Conservation (phyloP, 1,140 invertebrate genomes). For the Drosophila equinoxialis region DNA sequence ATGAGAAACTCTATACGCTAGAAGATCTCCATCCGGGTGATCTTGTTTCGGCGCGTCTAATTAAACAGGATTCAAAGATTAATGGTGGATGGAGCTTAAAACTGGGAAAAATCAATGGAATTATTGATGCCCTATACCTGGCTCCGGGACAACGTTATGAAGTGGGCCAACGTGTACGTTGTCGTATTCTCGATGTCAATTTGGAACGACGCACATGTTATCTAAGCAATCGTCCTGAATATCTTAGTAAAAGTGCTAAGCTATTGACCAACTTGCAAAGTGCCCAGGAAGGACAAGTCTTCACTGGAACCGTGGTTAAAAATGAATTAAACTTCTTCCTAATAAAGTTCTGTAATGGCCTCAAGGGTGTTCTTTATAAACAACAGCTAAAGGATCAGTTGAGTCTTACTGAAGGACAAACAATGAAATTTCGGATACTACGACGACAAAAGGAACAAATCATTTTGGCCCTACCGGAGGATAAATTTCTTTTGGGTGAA, state of each 20-base stretch:
- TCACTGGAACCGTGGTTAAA: slow-evolving; percentile 85
- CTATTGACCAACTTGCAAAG: slow-evolving; percentile 83
- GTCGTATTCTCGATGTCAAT: slow-evolving; percentile 84
- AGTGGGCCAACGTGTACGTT: slow-evolving; percentile 56
- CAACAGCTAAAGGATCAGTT: slow-evolving; percentile 84
- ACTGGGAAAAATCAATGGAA: slow-evolving; percentile 68
- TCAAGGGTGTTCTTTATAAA: slow-evolving; percentile 85
- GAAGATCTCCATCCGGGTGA: slow-evolving; percentile 85
- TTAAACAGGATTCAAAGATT: slow-evolving; percentile 68
- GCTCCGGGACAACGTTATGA: slow-evolving; percentile 53
- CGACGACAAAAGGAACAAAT: slow-evolving; percentile 58
- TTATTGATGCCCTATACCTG: slow-evolving; percentile 70
- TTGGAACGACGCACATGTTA: slow-evolving; percentile 78
- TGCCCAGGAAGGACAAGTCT: slow-evolving; percentile 84
- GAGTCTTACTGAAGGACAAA: slow-evolving; percentile 86
- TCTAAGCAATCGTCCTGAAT: slow-evolving; percentile 84
- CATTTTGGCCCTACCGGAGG: slow-evolving; percentile 61
- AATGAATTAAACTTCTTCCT: slow-evolving; percentile 83
- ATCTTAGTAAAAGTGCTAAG: slow-evolving; percentile 84
- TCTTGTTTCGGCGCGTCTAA: slow-evolving; percentile 83
- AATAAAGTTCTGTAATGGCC: slow-evolving; percentile 86
- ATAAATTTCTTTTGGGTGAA: slow-evolving; percentile 72
- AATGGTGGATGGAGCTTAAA: slow-evolving; percentile 75
- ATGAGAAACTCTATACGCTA: slow-evolving; percentile 83
- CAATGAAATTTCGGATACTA: slow-evolving; percentile 77